Evolutionary conservation across 2,888 invertebrate genomes (phyloP), one percentile per base, ranked within the genome.

Genomic region (Ophion ellenae): DNA sequence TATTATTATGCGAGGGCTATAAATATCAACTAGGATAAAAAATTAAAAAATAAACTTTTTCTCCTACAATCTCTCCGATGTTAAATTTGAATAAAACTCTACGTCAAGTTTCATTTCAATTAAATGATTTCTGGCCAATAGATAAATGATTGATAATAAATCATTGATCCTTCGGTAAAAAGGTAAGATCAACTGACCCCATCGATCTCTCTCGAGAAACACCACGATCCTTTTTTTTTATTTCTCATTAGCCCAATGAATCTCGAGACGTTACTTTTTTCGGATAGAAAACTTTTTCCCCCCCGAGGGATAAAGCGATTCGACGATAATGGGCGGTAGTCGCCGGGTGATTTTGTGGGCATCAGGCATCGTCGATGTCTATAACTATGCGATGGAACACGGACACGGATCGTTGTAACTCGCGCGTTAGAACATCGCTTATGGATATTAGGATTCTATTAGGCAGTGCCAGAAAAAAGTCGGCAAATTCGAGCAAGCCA

Each of bases 381-480:
- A 83, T 83, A 20, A 63, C 63, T 70, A 74, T 45, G 64, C 63
- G 63, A 81, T 32, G 57, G 9, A 59, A 67, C n/a, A 36, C 61
- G 45, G 40, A 79, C 36, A 32, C 40, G 74, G 59, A 71, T 74
- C 32, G 64, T 84, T 57, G 75, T 71, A 66, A 80, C 66, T 80
- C 36, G 45, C 66, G 64, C 28, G 9, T 47, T 83, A 83, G 84
- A 70, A 75, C 88, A 89, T 89, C 86, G 89, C 87, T 90, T 88
- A 88, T 88, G 88, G 86, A 86, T 89, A 88, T 89, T 89, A 89
- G 87, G 87, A 90, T 90, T 89, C 90, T 90, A 89, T 90, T 90
- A 89, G 83, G 75, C 75, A 32, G 70, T 47, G 67, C 64, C 78
- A 83, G 74, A 75, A 40, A 64, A 11, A 36, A 40, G 7, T 45